Base-by-base conservation (phyloP, 1,140 invertebrate species). In the Heterodera carotae region DNA sequence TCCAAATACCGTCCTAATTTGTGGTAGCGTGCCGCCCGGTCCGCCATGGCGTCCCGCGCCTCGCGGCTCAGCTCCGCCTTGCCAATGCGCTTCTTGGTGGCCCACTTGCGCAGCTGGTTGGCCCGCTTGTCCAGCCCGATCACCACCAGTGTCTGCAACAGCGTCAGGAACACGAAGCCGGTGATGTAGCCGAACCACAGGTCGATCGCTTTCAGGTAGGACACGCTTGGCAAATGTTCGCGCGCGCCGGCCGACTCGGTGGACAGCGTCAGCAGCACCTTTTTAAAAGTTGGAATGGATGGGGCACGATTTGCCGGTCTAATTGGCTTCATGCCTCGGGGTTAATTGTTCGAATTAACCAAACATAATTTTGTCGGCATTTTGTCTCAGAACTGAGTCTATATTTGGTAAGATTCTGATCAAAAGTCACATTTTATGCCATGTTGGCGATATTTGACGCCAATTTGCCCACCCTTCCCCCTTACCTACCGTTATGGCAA, bases 171-270 rank as follows among this genome's bases (percentile, higher is more conserved):
- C 2, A 87, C 85, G 66, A 87, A 87, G 22, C 85, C 85, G 12
- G 85, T 87, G 39, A 87, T 87, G 39, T 84, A 87, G 12, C 85
- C 85, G 60, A 87, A 87, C 85, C 85, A 87, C n/a, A 87, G 60
- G 70, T 87, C 85, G 66, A 87, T 87, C 1, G 85, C 85, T 78
- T 87, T 87, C n/a, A 87, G 59, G 75, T 87, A 87, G 12, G 85
- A 87, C n/a, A 87, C 85, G 71, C 83, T 85, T 0, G 85, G 85
- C 34, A 87, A 73, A 83, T 87, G 85, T 60, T 87, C 85, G 27
- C 85, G 67, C 12, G 85, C 85, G 22, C 85, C 85, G 22, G 85
- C 85, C 56, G 86, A 88, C 71, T 87, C 85, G 6, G 85, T 87
- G 2, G 85, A 87, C 15, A 87, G 70, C 15, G 85, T 87, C 31